phyloP scores from a whole-genome alignment of 2,113 vertebrate species.

The Dipodomys spectabilis region DNA sequence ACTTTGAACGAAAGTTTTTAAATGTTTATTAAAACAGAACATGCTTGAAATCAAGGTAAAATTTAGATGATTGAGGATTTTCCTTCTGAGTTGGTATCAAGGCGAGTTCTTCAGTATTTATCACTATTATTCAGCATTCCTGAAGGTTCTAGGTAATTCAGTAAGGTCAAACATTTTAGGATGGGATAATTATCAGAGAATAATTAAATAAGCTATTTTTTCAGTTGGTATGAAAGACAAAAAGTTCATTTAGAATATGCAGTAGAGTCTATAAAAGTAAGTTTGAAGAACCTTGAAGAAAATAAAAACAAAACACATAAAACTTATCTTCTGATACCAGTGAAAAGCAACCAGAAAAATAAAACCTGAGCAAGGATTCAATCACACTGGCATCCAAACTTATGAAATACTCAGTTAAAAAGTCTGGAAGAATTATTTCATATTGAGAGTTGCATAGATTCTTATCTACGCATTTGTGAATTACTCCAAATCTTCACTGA shows the following conservation, averaged over 20 bases:
- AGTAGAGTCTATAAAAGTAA: background rate
- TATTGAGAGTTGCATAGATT: background rate
- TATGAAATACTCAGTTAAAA: background rate
- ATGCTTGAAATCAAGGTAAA: background rate
- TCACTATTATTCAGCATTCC: background rate
- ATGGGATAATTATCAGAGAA: background rate
- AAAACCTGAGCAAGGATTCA: background rate
- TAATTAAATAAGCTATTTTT: background rate
- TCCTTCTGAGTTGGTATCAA: background rate
- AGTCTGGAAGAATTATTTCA: background rate
- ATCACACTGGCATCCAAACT: background rate
- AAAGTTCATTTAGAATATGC: background rate
- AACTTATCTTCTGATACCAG: background rate
- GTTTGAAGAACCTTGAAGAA: background rate
- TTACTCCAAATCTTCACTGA: background rate
- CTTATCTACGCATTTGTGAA: background rate
- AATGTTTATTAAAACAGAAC: conserved; percentile 39
- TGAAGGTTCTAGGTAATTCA: background rate
- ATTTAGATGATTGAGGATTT: background rate
- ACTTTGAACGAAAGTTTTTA: background rate
- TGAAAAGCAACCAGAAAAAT: background rate
- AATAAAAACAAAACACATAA: background rate
- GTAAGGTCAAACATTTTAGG: background rate
- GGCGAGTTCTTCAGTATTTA: background rate
- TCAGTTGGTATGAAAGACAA: conserved; percentile 11